Evolutionary conservation across 2,113 vertebrate species (phyloP), one percentile per base, ranked within the genome.

Genomic region (Rhinolophus ferrumequinum): DNA sequence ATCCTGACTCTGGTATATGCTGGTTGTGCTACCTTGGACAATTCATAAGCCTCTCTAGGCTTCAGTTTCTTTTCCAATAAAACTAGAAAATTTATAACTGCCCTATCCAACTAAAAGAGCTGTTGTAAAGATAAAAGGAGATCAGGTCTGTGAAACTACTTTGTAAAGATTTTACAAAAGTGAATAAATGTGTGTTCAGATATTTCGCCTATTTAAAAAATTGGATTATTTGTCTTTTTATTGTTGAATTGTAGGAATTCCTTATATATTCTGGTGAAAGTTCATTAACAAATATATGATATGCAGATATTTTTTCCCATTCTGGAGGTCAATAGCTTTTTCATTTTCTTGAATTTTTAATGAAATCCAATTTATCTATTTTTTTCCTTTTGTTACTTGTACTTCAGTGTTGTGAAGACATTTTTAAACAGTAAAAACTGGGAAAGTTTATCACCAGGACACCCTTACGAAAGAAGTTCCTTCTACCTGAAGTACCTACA

Each of bases 111-210:
- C 33, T 88, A 33, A 88, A 41, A 88, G 19, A 88, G 28, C 60
- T 88, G 0, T 89, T 85, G 5, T 89, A 76, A 81, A 33, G 47
- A 69, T 82, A 92, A 81, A 96, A 93, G 44, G 44, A 66, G 11
- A 76, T 91, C 26, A 69, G n/a, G n/a, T 79, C 52, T 97, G 41
- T 93, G 77, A 95, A 92, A 91, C 26, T 66, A 62, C 21, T 92
- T 94, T 96, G 70, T 87, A 86, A 96, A 88, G 12, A 62, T 91
- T 96, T 92, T 90, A 56, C 82, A 44, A 92, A 96, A 96, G 66
- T 88, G 30, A 26, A 88, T 33, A 87, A 95, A n/a, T 82, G 3
- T 44, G 5, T 80, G 33, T 92, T 84, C 30, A 66, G 4, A 81
- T 79, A 79, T 33, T 88, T 92, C 58, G 38, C 77, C 67, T 38